A percentile compares a stretch with the other conserved stretches of the same genome.
These are phyloP conservation scores for Eutrigla gurnardus DNA, from an alignment of 2,797 vertebrate genomes.

Conservation along the genomic window DNA sequence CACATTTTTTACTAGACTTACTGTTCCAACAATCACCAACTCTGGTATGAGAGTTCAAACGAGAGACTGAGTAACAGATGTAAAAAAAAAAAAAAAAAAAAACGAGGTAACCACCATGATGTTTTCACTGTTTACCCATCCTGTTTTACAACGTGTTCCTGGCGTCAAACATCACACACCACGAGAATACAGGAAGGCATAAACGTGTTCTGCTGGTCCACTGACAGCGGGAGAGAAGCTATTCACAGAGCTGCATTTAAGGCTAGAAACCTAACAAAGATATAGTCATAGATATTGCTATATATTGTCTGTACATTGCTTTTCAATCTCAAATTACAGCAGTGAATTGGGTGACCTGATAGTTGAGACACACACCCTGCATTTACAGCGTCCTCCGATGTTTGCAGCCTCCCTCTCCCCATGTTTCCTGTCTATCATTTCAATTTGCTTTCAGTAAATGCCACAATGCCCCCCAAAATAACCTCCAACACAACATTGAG, in stretches of 20 bases:
- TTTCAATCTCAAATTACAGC: background rate
- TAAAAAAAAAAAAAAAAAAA: background rate
- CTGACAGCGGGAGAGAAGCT: background rate
- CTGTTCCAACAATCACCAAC: background rate
- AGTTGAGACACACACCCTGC: background rate
- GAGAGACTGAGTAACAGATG: background rate
- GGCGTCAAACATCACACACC: background rate
- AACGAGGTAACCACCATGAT: background rate
- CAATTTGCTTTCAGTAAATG: conserved; percentile 2
- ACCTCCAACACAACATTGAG: conserved; percentile 2
- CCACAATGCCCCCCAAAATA: background rate
- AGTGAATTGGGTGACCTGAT: background rate
- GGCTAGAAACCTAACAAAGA: too few relatives aligned
- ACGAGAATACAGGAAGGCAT: background rate
- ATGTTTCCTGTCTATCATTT: background rate
- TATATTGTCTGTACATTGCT: background rate
- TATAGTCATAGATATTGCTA: background rate
- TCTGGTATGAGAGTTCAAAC: background rate
- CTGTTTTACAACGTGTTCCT: background rate
- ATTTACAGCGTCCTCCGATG: background rate
- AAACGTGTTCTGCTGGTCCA: too few relatives aligned
- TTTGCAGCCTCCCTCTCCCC: conserved; percentile 13
- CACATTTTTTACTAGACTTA: background rate
- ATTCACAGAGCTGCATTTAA: too few relatives aligned
- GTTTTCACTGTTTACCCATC: background rate